Base-by-base conservation (phyloP, 1,140 invertebrate species). In the Drosophila nasuta region DNA sequence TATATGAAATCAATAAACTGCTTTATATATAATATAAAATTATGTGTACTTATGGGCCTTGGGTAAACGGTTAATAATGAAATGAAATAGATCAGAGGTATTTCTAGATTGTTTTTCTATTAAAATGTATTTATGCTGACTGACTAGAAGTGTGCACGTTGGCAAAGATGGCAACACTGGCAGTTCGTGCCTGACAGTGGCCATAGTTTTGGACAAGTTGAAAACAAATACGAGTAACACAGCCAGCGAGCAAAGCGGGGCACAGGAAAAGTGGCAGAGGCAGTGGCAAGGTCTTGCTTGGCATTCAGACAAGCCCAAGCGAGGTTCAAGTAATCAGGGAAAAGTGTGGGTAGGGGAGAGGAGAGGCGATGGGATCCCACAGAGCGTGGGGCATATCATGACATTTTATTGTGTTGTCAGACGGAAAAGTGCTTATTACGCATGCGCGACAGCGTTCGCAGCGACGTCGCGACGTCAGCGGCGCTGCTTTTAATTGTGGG, bases 341-440 rank as follows among this genome's bases (percentile, higher is more conserved):
- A 38, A 43, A 56, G 10, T 1, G 6, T 33, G 30, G 7, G 30
- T 7, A 38, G 7, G 3, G 35, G 35, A 38, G 35, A 3, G 35
- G 35, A 38, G 7, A 10, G 35, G 35, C 6, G 49, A 63, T 51
- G 62, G 63, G 43, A 68, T 77, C 77, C 85, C 85, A 88, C 86
- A 59, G 85, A 85, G 85, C 91, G 88, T 91, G 91, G 91, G 91
- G 91, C 87, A 92, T 92, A 91, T 92, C 91, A 92, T 92, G 91
- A 92, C 91, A 92, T 92, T 92, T 92, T 92, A 92, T 92, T 92
- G 91, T 92, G 83, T 92, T 92, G 91, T 92, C 91, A 92, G 81
- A 81, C 75, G 88, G 91, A 92, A 92, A 92, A 92, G 91, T 92
- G 91, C 91, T 92, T 91, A 92, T 92, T 92, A 92, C 91, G 91